These are phyloP conservation scores for Myiozetetes cayanensis DNA, from an alignment of 2,113 vertebrate genomes.

Conservation along the genomic window DNA sequence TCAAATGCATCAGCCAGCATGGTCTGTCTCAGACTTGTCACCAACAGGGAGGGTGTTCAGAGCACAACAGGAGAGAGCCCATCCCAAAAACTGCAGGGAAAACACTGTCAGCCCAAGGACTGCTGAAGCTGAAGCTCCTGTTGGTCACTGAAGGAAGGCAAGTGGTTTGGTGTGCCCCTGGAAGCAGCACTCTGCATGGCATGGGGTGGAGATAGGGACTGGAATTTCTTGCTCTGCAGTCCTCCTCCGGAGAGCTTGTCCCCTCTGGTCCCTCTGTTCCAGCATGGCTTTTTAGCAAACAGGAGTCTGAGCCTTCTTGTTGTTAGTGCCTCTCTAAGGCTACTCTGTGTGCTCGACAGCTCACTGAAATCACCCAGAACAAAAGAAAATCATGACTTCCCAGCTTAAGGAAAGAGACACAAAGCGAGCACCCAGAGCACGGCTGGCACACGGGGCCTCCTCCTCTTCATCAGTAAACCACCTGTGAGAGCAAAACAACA, in stretches of 20 bases:
- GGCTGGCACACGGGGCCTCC: background rate
- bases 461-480: constrained; percentile 8
- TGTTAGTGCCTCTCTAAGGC: background rate
- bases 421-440: background rate
- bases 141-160: background rate
- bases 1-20: background rate
- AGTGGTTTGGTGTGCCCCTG: background rate
- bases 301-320: background rate
- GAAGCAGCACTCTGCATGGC: background rate
- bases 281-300: background rate
- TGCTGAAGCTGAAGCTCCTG: background rate
- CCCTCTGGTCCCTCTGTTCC: constrained; percentile 5
- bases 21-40: background rate
- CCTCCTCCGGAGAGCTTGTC: background rate
- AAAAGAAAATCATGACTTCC: constrained; percentile 2
- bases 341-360: background rate
- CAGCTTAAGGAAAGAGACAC: background rate
- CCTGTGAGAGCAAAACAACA: constrained; percentile 36
- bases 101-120: background rate
- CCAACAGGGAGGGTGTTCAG: background rate
- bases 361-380: constrained; percentile 20
- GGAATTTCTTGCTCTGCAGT: background rate
- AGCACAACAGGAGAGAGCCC: background rate
- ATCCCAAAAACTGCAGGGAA: background rate
- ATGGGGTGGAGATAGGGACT: background rate